These are phyloP conservation scores for Lasioglossum baleicum DNA, from an alignment of 1,140 invertebrate genomes.

Conservation along the genomic window DNA sequence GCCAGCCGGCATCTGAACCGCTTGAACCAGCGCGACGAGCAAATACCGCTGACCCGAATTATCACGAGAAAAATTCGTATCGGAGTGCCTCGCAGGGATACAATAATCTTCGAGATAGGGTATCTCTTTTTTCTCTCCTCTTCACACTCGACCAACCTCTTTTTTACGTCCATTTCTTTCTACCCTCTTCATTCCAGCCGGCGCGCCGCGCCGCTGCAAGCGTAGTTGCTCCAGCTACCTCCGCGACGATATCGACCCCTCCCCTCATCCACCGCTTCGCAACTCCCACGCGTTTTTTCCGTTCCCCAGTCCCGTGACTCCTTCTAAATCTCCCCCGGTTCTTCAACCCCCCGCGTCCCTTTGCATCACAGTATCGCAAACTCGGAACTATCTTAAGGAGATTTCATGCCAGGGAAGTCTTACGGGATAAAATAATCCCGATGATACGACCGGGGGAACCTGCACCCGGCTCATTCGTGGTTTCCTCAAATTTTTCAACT, in stretches of 20 bases:
- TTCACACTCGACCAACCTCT: background rate
- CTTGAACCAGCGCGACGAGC: background rate
- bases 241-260: constrained; percentile 20
- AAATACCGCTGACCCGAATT: constrained; percentile 43
- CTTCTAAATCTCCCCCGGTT: constrained; percentile 5
- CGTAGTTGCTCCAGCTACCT: background rate
- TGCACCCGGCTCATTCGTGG: constrained; percentile 1
- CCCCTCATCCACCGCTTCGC: background rate
- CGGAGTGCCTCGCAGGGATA: constrained; percentile 21
- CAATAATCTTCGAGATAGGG: constrained; percentile 55
- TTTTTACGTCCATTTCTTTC: background rate
- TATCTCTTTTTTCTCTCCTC: constrained; percentile 7
- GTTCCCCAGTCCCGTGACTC: background rate
- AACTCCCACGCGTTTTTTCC: background rate
- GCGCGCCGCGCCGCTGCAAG: background rate
- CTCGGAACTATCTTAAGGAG: constrained; percentile 24
- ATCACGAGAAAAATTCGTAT: constrained; percentile 52
- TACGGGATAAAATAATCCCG: constrained; percentile 35
- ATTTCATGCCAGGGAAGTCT: constrained; percentile 8
- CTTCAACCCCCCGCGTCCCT: background rate
- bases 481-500: constrained; percentile 16
- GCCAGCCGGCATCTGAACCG: no score
- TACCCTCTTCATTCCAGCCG: background rate
- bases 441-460: constrained; percentile 10
- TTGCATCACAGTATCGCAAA: constrained; percentile 40